Base-by-base conservation (phyloP, 2,113 vertebrate species). In the Jacana jacana region DNA sequence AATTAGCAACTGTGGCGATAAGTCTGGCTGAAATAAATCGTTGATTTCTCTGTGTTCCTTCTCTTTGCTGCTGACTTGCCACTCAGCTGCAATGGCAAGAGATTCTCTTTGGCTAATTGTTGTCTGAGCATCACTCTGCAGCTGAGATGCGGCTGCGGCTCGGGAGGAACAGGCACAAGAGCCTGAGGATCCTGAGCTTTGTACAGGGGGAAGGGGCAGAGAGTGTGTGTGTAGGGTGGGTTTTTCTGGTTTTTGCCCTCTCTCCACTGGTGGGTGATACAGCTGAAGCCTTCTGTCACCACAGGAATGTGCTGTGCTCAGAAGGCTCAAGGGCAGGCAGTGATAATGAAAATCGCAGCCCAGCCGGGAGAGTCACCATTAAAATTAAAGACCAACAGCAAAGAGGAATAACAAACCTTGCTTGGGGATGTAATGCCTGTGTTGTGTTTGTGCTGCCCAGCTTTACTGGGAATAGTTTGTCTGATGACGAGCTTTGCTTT, bases 21-120 rank as follows among this genome's bases (percentile, higher is more conserved):
- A 92, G 33, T 81, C 69, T 88, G 80, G 40, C 48, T 71, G 93
- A 86, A 92, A 90, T 84, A 81, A 94, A 95, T 91, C 44, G 72
- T 81, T 35, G 79, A 35, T 88, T 81, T 81, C 55, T 64, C 65
- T 88, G 15, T 44, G 54, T 73, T 94, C 44, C 61, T 95, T 20
- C 58, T 78, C 27, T 5, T 76, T n/a, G 52, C 82, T 84, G 69
- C 83, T 93, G 76, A 71, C 75, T 91, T 91, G 44, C 63, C n/a
- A 49, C 63, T 81, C 35, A 19, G 72, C 77, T 88, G 33, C 25
- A 64, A 84, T 22, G 84, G 70, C 80, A 89, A 69, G 68, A 68
- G 65, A 86, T 33, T 71, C 73, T 85, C 6, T 2, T 64, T 92
- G 75, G 88, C 63, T 87, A 42, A 54, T n/a, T 84, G 75, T 73